A percentile compares a stretch with the other conserved stretches of the same genome.
Conservation (phyloP, 2,797 vertebrate species). For the Acrossocheilus fasciatus region DNA sequence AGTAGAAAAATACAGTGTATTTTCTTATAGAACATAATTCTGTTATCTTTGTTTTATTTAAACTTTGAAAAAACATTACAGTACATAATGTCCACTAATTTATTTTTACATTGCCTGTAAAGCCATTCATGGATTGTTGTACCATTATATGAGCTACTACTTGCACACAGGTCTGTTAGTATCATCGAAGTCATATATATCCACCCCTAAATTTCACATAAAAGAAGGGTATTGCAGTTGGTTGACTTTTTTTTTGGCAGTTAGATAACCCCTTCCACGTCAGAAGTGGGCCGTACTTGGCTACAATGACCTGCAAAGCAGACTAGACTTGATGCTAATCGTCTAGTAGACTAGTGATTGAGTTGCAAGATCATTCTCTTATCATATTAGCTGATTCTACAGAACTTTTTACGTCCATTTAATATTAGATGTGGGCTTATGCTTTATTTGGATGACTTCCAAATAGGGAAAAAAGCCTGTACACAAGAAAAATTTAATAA, state of each 20-base stretch:
- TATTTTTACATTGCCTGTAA: neutral
- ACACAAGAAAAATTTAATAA: neutral
- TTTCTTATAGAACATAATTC: too few relatives aligned
- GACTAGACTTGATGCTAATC: neutral
- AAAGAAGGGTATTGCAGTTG: neutral
- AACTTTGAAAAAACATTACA: too few relatives aligned
- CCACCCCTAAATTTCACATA: neutral
- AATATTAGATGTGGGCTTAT: neutral
- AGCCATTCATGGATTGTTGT: neutral
- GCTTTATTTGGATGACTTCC: neutral
- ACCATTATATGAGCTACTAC: neutral
- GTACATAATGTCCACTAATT: neutral
- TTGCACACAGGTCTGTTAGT: neutral
- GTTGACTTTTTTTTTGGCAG: neutral
- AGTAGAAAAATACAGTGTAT: too few relatives aligned
- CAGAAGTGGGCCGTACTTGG: neutral
- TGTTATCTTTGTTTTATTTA: too few relatives aligned
- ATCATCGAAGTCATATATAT: neutral
- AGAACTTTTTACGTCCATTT: neutral
- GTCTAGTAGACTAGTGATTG: slow-evolving; percentile 3
- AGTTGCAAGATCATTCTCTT: neutral
- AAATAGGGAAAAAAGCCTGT: neutral
- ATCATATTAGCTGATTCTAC: slow-evolving; percentile 2
- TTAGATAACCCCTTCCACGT: neutral
- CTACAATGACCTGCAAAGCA: neutral